These are phyloP conservation scores for Gibbula magus DNA, from an alignment of 2,888 invertebrate genomes.

Conservation along the genomic window DNA sequence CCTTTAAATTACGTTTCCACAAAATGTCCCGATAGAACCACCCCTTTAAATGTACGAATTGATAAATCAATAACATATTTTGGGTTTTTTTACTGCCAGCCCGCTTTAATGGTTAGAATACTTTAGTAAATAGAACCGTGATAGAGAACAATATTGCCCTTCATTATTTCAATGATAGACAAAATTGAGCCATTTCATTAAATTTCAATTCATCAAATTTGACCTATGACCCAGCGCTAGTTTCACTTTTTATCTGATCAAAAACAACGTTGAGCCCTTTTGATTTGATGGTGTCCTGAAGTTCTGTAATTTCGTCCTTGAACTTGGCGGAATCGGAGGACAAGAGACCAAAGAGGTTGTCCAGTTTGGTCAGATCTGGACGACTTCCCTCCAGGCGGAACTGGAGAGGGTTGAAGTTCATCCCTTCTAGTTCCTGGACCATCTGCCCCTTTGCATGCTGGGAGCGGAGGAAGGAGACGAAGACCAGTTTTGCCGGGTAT, in stretches of 20 bases:
- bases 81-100: no score
- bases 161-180: background rate
- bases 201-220: background rate
- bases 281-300: constrained; percentile 48
- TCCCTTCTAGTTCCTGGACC: constrained; percentile 57
- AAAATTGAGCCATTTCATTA: background rate
- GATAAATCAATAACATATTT: no score
- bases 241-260: constrained; percentile 6
- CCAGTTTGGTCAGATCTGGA: constrained; percentile 74
- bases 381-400: constrained; percentile 65
- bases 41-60: no score
- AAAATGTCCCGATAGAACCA: no score
- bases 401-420: constrained; percentile 63
- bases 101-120: no score
- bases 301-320: constrained; percentile 53
- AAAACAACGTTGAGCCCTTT: constrained; percentile 51
- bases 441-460: constrained; percentile 71
- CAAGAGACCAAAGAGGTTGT: constrained; percentile 72
- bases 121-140: no score
- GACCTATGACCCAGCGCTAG: background rate
- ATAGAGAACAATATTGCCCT: no score
- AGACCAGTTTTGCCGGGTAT: constrained; percentile 72
- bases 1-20: no score
- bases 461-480: constrained; percentile 72
- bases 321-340: constrained; percentile 63